Conservation (phyloP, 37 sponge, comb jelly and placozoan genomes). For the Crambe crambe region DNA sequence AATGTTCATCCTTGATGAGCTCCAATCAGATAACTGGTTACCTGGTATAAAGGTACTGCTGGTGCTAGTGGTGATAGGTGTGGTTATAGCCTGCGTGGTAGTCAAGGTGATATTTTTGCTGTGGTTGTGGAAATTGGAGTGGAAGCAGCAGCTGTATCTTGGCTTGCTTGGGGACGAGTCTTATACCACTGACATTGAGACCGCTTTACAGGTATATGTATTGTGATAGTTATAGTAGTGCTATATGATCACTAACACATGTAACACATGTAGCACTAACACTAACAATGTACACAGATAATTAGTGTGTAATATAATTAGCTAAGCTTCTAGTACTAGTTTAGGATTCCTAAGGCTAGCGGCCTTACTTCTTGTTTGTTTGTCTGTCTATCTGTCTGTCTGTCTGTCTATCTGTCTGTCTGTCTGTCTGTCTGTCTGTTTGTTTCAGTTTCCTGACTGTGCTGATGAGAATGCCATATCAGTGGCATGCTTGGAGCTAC, state of each 20-base stretch:
- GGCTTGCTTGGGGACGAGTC: not conserved
- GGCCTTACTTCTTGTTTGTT: too few species aligned
- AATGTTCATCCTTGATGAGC: constrained; percentile 17
- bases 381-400: too few species aligned
- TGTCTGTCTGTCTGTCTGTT: not conserved
- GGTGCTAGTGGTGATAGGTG: not conserved
- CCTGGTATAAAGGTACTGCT: not conserved
- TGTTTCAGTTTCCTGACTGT: constrained; percentile 45
- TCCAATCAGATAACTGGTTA: not conserved
- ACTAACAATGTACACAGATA: too few species aligned
- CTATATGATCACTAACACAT: too few species aligned
- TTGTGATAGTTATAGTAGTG: too few species aligned
- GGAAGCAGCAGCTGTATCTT: too few species aligned
- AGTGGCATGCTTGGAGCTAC: constrained; percentile 61
- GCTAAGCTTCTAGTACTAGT: too few species aligned
- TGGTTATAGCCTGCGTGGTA: not conserved
- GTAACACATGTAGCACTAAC: too few species aligned
- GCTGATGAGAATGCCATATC: constrained; percentile 39
- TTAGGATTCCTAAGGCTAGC: too few species aligned
- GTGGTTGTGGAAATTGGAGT: not conserved
- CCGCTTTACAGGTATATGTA: too few species aligned
- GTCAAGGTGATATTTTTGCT: not conserved
- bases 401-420: too few species aligned
- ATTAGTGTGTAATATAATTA: too few species aligned
- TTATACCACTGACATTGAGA: not conserved